phyloP scores from a whole-genome alignment of 2,888 invertebrate species.

The Nysson spinosus region DNA sequence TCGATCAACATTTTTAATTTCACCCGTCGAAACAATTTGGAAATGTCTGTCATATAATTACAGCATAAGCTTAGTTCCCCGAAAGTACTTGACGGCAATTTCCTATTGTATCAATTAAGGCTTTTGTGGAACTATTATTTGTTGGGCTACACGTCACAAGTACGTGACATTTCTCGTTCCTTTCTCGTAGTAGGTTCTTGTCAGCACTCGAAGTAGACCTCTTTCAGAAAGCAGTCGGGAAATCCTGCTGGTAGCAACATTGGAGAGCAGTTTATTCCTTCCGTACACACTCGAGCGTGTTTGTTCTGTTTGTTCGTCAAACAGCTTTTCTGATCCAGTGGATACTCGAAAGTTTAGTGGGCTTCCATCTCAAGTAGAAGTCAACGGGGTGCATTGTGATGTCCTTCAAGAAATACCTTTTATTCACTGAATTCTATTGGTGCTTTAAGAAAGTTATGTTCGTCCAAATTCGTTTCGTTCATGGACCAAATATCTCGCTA shows the following conservation, averaged over 20 bases:
- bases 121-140: slow-evolving; percentile 12
- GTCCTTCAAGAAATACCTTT: not conserved
- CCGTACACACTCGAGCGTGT: slow-evolving; percentile 51
- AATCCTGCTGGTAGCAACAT: slow-evolving; percentile 17
- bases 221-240: slow-evolving; percentile 19
- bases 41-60: no score
- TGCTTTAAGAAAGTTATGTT: no score
- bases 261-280: slow-evolving; percentile 34
- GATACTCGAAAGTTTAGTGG: slow-evolving; percentile 23
- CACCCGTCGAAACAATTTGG: no score
- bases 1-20: no score
- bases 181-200: slow-evolving; percentile 13
- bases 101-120: no score
- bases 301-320: slow-evolving; percentile 58
- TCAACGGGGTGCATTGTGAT: slow-evolving; percentile 20
- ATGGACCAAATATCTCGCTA: no score
- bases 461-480: no score
- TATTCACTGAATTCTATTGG: no score
- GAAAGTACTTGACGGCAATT: no score
- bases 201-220: slow-evolving; percentile 35
- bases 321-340: slow-evolving; percentile 53
- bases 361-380: slow-evolving; percentile 18
- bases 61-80: no score
- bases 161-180: not conserved
- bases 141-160: not conserved